Conservation (phyloP, 2,797 vertebrate genomes). For the Microhierax caerulescens region DNA sequence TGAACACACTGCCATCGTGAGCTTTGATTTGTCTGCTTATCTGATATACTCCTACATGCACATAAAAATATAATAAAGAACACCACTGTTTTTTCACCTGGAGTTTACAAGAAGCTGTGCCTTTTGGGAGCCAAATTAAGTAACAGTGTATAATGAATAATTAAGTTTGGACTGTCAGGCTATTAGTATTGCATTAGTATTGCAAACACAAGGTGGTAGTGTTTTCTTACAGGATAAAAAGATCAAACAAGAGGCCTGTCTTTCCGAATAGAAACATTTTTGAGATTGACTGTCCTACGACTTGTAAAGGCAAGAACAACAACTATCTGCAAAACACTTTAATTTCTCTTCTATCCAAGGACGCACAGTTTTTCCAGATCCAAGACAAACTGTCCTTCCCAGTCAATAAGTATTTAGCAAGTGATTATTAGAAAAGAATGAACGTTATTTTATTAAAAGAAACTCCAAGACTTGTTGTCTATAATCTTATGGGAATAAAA, state of each 20-base stretch:
- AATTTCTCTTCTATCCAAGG: neutral
- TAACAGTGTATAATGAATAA: neutral
- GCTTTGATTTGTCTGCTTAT: slow-evolving; percentile 92
- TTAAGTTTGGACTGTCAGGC: neutral
- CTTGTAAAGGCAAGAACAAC: neutral
- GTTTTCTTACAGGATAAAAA: slow-evolving; percentile 46
- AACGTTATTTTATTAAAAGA: neutral
- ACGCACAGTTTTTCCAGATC: neutral
- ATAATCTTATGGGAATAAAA: neutral
- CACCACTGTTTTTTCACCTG: neutral
- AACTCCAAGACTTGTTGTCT: neutral
- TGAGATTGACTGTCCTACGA: neutral
- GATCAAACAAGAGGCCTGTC: neutral
- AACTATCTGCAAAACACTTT: neutral
- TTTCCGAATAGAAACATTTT: neutral
- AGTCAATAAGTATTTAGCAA: neutral
- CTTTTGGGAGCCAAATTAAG: neutral
- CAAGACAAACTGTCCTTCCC: neutral
- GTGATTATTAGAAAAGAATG: neutral
- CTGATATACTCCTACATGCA: slow-evolving; percentile 85
- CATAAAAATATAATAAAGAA: neutral
- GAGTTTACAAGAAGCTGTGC: neutral
- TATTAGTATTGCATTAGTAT: neutral
- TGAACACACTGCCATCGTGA: slow-evolving; percentile 95
- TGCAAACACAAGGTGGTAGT: slow-evolving; percentile 61